phyloP scores from a whole-genome alignment of 2,797 vertebrate species.

The Allobates femoralis region DNA sequence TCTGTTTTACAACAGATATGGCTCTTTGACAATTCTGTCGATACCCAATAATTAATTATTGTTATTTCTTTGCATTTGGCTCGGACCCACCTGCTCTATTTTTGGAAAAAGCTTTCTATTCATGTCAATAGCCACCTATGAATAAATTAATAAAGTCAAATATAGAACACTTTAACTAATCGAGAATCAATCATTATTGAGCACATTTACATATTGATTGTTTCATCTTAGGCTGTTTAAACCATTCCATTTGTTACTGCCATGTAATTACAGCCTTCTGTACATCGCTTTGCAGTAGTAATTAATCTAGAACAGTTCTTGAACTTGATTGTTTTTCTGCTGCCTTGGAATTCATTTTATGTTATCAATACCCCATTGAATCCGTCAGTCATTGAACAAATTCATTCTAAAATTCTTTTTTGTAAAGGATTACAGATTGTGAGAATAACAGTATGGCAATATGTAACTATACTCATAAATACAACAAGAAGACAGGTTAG shows the following conservation, averaged over 20 bases:
- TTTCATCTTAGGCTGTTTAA: conserved; percentile 12
- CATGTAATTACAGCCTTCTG: conserved; percentile 47
- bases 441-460: conserved; percentile 46
- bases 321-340: conserved; percentile 37
- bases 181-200: conserved; percentile 38
- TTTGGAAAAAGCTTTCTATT: background rate
- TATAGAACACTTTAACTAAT: background rate
- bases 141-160: background rate
- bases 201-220: conserved; percentile 35
- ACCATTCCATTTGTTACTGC: background rate
- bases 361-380: background rate
- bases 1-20: conserved; percentile 20
- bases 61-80: background rate
- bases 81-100: background rate
- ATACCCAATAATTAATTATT: conserved; percentile 6
- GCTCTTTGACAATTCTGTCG: background rate
- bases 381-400: conserved; percentile 57
- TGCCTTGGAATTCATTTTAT: conserved; percentile 28
- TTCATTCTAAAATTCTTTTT: conserved; percentile 57
- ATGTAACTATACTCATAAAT: conserved; percentile 57
- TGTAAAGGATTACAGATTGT: conserved; percentile 46
- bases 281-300: conserved; percentile 35
- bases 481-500: conserved; percentile 54
- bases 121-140: background rate
- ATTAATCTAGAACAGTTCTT: conserved; percentile 40